Evolutionary conservation across 2,797 vertebrate species (phyloP).

Genomic region (Poeciliopsis infans): DNA sequence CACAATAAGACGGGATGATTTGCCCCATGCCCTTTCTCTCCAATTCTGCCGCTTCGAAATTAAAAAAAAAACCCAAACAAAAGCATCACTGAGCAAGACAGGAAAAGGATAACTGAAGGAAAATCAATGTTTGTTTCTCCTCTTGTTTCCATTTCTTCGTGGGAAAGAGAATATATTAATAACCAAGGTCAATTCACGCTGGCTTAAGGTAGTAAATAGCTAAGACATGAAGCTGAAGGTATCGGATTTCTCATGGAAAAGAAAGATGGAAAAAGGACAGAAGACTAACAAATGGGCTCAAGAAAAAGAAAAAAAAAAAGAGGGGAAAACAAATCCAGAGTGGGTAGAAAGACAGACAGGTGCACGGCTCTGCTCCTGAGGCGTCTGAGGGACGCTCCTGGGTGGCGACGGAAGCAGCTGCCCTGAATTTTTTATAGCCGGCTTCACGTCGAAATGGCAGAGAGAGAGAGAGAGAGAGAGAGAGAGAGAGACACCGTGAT

Average conservation of each 20-base stretch:
- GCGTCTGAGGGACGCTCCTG: slow-evolving; percentile 59
- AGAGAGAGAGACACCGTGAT: slow-evolving; percentile 62
- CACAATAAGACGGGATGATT: slow-evolving; percentile 46
- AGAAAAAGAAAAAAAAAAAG: slow-evolving; percentile 4
- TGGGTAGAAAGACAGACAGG: slow-evolving; percentile 37
- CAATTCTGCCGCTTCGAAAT: slow-evolving; percentile 23
- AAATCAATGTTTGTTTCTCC: slow-evolving; percentile 63
- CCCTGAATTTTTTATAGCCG: slow-evolving; percentile 73
- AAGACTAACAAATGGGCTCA: slow-evolving; percentile 19
- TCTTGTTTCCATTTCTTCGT: slow-evolving; percentile 47
- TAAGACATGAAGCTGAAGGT: slow-evolving; percentile 18
- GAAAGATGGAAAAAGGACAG: slow-evolving; percentile 9
- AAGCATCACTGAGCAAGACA: neutral
- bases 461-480: slow-evolving; percentile 7
- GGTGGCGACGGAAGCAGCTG: slow-evolving; percentile 58
- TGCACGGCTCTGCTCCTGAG: slow-evolving; percentile 40
- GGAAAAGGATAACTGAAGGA: slow-evolving; percentile 17
- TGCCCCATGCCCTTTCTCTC: slow-evolving; percentile 48
- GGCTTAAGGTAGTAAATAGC: slow-evolving; percentile 22
- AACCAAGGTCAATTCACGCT: slow-evolving; percentile 61
- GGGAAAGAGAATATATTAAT: slow-evolving; percentile 52
- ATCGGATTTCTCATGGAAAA: slow-evolving; percentile 29
- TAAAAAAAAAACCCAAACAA: neutral
- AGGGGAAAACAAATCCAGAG: slow-evolving; percentile 5
- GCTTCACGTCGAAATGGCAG: slow-evolving; percentile 54